phyloP scores from a whole-genome alignment of 2,888 invertebrate species.

The Chelonus formosanus region DNA sequence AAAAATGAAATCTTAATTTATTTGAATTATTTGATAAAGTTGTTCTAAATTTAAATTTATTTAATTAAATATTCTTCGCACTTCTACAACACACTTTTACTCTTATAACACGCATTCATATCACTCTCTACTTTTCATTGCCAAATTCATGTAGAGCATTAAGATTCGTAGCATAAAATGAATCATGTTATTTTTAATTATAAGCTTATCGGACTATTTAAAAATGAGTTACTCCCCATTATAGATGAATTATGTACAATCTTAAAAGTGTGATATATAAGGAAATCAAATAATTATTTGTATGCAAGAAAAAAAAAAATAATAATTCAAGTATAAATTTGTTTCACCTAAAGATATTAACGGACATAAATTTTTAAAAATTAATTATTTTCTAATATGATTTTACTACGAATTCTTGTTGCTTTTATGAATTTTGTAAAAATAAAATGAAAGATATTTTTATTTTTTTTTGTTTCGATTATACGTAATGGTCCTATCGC shows the following conservation, averaged over 20 bases:
- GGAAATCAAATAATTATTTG: no score
- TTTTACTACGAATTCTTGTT: constrained; percentile 21
- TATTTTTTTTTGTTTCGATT: constrained; percentile 17
- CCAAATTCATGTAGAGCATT: constrained; percentile 44
- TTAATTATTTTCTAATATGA: neutral
- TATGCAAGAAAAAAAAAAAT: no score
- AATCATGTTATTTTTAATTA: neutral
- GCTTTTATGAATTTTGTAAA: constrained; percentile 22
- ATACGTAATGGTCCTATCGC: constrained; percentile 23
- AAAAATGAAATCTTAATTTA: constrained; percentile 4
- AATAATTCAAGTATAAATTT: neutral
- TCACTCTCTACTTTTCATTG: constrained; percentile 51
- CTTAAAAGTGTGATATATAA: no score
- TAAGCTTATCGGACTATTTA: no score
- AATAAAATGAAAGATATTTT: constrained; percentile 21
- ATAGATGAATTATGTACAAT: no score
- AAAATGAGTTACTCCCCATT: no score
- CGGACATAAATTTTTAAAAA: neutral
- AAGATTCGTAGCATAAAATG: constrained; percentile 42
- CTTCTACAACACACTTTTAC: constrained; percentile 60
- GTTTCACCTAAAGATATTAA: constrained; percentile 1
- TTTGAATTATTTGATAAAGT: constrained; percentile 19
- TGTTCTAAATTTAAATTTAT: constrained; percentile 58
- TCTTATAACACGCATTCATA: constrained; percentile 55
- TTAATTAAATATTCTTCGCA: constrained; percentile 63